Evolutionary conservation across 2,888 invertebrate genomes (phyloP), one percentile per base, ranked within the genome.

Genomic region (Agonopterix arenella): DNA sequence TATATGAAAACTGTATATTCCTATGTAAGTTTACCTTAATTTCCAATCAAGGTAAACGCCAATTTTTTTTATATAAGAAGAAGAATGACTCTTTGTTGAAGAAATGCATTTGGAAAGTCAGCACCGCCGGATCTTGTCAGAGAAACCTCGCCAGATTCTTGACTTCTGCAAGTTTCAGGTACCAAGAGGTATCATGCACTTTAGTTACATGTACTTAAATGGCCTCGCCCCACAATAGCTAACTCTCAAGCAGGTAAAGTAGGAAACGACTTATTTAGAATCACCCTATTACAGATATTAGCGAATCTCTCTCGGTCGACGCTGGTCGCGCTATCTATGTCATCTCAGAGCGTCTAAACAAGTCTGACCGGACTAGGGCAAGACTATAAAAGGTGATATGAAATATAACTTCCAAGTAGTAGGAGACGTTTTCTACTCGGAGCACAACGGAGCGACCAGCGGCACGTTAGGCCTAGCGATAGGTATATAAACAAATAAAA

Each of bases 191-290:
- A 48, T 48, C 51, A 40, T 55, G 53, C 51, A 52, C 49, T 47
- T 47, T 50, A 46, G 11, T 46, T 9, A 46, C 37, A 13, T 37
- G 47, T 40, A 16, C 18, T 41, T 11, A 36, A 28, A 28, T 28
- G 28, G n/a, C 41, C 11, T 18, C 9, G 44, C 18, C 16, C 5
- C 10, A 10, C 18, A 44, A 44, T 18, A n/a, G 57, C 47, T 52
- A 28, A 28, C 28, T 28, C 28, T 28, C 28, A 28, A 28, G 28
- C 28, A 28, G 55, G 60, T 70, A 70, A 80, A 78, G 74, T 73
- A 81, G 81, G 81, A 81, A 79, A 68, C 66, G 18, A 48, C 66
- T 73, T 61, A 70, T 81, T 75, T 64, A 57, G 59, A 56, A 60
- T 52, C 61, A 57, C 51, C 49, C 48, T 59, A 58, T 11, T 49